A percentile compares a stretch with the other conserved stretches of the same genome.
These are phyloP conservation scores for Lepus townsendii DNA, from an alignment of 2,797 vertebrate genomes.

Conservation along the genomic window DNA sequence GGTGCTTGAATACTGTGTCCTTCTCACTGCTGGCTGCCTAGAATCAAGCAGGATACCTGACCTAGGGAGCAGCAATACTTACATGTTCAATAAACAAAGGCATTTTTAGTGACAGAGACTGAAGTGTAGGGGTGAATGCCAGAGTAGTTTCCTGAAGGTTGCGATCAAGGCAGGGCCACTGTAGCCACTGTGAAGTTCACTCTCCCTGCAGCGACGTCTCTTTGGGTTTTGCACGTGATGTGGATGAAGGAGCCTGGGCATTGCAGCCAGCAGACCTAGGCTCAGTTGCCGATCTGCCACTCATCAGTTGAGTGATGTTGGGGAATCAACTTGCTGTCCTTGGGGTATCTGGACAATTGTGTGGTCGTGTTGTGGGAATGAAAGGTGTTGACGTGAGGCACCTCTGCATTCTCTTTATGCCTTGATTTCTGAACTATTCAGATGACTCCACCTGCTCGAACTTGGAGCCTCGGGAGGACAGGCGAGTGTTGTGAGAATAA, in stretches of 20 bases:
- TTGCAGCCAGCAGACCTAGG: neutral
- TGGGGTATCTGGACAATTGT: neutral
- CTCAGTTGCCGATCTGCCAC: neutral
- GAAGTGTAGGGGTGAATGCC: neutral
- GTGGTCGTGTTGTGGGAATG: neutral
- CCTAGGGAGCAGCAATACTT: neutral
- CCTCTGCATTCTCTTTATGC: neutral
- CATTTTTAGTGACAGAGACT: neutral
- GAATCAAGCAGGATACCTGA: neutral
- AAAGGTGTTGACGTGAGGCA: neutral
- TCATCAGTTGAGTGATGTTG: neutral
- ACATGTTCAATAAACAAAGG: neutral
- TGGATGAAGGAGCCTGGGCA: neutral
- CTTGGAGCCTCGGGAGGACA: neutral
- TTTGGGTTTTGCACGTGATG: neutral
- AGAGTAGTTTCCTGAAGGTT: neutral
- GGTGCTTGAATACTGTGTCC: neutral
- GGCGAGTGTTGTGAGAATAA: neutral
- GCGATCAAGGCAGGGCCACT: neutral
- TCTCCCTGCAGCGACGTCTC: neutral
- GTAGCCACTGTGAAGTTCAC: neutral
- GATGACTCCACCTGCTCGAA: neutral
- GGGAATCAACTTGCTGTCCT: neutral
- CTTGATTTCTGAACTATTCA: constrained; percentile 3
- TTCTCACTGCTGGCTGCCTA: neutral